Base-by-base conservation (phyloP, 1,140 invertebrate genomes). In the Bicyclus anynana region DNA sequence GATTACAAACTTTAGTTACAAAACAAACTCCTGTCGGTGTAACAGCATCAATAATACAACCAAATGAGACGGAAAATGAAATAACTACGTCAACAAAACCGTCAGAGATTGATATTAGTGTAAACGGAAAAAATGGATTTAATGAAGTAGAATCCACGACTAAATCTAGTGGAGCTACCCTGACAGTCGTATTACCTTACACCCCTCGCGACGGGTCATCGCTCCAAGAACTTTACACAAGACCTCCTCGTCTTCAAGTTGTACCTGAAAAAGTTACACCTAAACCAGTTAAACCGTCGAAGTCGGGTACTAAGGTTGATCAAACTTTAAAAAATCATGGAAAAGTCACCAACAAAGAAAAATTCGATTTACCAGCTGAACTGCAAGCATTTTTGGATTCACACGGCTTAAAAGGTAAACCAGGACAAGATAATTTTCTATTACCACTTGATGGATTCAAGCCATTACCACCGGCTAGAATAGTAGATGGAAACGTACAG, bases 201-300 rank as follows among this genome's bases (percentile, higher is more conserved):
- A 86, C 83, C 13, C 85, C 83, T 33, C 64, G 83, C 20, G 85
- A 88, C 69, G 85, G 82, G 5, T 79, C 83, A 5, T 84, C 85
- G 14, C 67, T 88, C 51, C 83, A 88, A 69, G 85, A 88, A 67
- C 52, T 88, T 1, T 88, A 86, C 44, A 88, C 83, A n/a, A 69
- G 69, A 50, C 80, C 83, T 62, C 85, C 85, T 4, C 59, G 80
- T 53, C 60, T 80, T 10, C 71, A 89, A 70, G 68, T 84, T 27
- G 67, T 86, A 0, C 65, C 77, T 37, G 77, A 87, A 4, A 80
- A 87, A 16, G 77, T 86, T 7, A 86, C 84, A 9, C 68, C 76
- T 17, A 78, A 85, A 13, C 74, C 87, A 17, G 66, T 57, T 9
- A 87, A 73, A 78, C 66, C 44, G 7, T 2, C 54, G 12, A 74